Base-by-base conservation (phyloP, 2,113 vertebrate genomes). In the Sterrhoptilus dennistouni region DNA sequence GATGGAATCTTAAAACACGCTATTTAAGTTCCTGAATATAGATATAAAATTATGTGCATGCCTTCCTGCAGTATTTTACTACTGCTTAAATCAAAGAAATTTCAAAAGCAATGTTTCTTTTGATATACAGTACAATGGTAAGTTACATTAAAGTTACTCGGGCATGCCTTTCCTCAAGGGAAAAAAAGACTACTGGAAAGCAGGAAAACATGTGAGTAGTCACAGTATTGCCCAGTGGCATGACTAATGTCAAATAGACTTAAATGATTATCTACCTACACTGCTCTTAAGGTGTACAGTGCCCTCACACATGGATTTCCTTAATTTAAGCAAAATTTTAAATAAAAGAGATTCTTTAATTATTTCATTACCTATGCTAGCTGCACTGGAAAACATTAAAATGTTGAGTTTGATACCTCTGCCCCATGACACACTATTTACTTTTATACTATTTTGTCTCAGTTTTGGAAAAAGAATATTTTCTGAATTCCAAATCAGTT, bases 81-180 rank as follows among this genome's bases (percentile, higher is more conserved):
- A 68, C 29, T 59, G 60, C 36, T 75, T 92, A 76, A 95, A 83
- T 87, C 63, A 95, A 94, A 90, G 59, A 82, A 94, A 42, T 79
- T 87, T 60, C 40, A 92, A 92, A 94, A 86, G 79, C 2, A 1
- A 44, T 1, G 16, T 81, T 83, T 90, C 88, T 88, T 95, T 90
- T 95, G 89, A 88, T 92, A 92, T 52, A 27, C 42, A 77, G 45
- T 15, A 69, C 59, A 76, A 13, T 12, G 40, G 25, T 38, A 92
- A 95, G 42, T 54, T 59, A 59, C 2, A 1, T n/a, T 54, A 11
- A 91, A 93, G 70, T 83, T 40, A 57, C 21, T 57, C 69, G 57
- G 35, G 66, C 52, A 47, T n/a, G 59, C 33, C n/a, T 77, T 77
- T 77, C 54, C 56, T 60, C 64, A 24, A 56, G 33, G 84, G 47